Evolutionary conservation across 2,888 invertebrate species (phyloP).

Genomic region (Athalia circularis): DNA sequence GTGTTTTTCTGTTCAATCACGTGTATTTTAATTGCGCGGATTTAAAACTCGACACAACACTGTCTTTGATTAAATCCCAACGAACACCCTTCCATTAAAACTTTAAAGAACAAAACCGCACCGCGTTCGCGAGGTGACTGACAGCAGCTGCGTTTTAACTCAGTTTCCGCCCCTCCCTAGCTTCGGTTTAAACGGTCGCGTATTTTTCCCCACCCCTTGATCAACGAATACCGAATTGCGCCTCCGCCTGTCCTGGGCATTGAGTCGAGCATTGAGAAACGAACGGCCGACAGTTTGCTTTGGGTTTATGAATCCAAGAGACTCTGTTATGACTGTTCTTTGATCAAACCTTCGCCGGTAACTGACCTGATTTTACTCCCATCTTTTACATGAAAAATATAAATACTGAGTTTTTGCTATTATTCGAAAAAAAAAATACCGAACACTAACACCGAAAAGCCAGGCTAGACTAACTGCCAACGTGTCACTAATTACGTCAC

Average conservation of each 20-base stretch:
- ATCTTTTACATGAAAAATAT: too few relatives aligned
- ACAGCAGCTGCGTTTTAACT: slow-evolving; percentile 40
- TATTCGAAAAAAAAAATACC: neutral
- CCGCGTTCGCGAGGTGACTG: slow-evolving; percentile 43
- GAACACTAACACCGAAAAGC: neutral
- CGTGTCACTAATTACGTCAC: slow-evolving; percentile 83
- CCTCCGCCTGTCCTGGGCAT: neutral
- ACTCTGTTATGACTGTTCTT: too few relatives aligned
- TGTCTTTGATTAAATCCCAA: slow-evolving; percentile 26
- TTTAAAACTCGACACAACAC: slow-evolving; percentile 35
- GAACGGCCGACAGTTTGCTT: neutral
- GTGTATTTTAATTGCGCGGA: neutral
- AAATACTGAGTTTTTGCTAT: neutral
- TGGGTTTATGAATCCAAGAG: neutral
- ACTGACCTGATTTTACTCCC: too few relatives aligned
- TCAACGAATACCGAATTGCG: neutral
- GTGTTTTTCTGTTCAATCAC: slow-evolving; percentile 1
- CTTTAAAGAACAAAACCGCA: neutral
- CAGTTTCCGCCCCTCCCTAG: slow-evolving; percentile 21
- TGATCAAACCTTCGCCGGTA: too few relatives aligned
- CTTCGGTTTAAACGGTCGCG: neutral
- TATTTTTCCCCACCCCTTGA: slow-evolving; percentile 21
- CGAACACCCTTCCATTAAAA: slow-evolving; percentile 39
- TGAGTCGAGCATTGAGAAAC: too few relatives aligned
- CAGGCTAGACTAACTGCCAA: slow-evolving; percentile 75